Evolutionary conservation across 2,113 vertebrate genomes (phyloP), one percentile per base, ranked within the genome.

Genomic region (Myodes glareolus): DNA sequence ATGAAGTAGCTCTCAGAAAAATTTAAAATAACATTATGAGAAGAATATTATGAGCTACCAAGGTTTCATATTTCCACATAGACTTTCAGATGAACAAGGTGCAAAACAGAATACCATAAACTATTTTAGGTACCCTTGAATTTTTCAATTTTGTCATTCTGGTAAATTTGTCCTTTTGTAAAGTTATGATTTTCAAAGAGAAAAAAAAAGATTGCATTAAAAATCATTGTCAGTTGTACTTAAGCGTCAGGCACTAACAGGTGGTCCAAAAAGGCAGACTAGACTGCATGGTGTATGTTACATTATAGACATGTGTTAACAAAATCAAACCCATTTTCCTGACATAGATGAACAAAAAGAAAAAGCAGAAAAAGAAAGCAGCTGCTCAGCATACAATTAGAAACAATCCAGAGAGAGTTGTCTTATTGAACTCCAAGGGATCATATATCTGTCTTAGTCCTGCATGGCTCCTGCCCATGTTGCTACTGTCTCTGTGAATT

Each of bases 1-100:
- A 7, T 23, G 94, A 92, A 95, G 89, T 47, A 77, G 2, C 6
- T 92, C 19, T 94, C 81, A 81, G 2, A 76, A 31, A 96, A 92
- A 92, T 95, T 84, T 92, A 92, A 95, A 33, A 25, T 72, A 81
- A 13, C 25, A 39, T 76, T 78, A 17, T 52, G 9, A 77, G 25
- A 96, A 97, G 86, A 95, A 58, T 61, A 85, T 72, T 91, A 14
- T 95, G 52, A 93, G 17, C n/a, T 93, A 75, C 36, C 31, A 91
- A 75, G 17, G 31, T 27, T 93, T 1, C 8, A 50, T 94, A 92
- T 61, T 52, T 87, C 8, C 92, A 65, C 39, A 78, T 45, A 73
- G n/a, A 25, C 12, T 94, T 19, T 88, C 82, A 96, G 85, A 91
- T 73, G 27, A 91, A 63, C 33, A 96, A 14, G 90, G 67, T 85